Evolutionary conservation across 2,888 invertebrate species (phyloP).

Genomic region (Pyrgus malvae): DNA sequence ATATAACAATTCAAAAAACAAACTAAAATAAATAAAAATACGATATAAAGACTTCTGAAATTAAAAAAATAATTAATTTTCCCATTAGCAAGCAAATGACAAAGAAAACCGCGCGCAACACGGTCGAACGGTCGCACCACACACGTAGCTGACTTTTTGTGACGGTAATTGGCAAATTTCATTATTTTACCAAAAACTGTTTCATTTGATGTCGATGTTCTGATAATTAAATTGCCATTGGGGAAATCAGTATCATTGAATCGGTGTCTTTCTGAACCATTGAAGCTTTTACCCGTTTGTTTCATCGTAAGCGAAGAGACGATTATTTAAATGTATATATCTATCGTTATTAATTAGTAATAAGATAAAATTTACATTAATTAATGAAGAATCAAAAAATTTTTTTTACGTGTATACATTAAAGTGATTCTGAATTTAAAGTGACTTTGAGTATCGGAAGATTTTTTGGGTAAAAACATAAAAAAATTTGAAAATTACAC

Average conservation of each 20-base stretch:
- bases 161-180: constrained; percentile 23
- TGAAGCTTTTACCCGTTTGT: neutral
- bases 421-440: too few species aligned
- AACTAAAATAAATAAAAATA: too few species aligned
- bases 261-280: neutral
- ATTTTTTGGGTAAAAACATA: too few species aligned
- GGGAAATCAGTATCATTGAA: constrained; percentile 12
- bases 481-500: too few species aligned
- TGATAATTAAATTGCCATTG: constrained; percentile 23
- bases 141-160: constrained; percentile 6
- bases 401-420: too few species aligned
- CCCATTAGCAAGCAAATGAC: constrained; percentile 1
- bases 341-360: too few species aligned
- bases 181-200: constrained; percentile 20
- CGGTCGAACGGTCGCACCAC: constrained; percentile 3
- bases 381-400: too few species aligned
- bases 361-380: too few species aligned
- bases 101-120: constrained; percentile 19
- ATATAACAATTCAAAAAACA: too few species aligned
- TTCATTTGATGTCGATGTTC: constrained; percentile 22
- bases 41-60: neutral
- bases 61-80: constrained; percentile 3
- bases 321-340: too few species aligned
- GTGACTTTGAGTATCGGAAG: too few species aligned
- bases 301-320: neutral